Evolutionary conservation across 1,140 invertebrate species (phyloP).

Genomic region (Hyles euphorbiae): DNA sequence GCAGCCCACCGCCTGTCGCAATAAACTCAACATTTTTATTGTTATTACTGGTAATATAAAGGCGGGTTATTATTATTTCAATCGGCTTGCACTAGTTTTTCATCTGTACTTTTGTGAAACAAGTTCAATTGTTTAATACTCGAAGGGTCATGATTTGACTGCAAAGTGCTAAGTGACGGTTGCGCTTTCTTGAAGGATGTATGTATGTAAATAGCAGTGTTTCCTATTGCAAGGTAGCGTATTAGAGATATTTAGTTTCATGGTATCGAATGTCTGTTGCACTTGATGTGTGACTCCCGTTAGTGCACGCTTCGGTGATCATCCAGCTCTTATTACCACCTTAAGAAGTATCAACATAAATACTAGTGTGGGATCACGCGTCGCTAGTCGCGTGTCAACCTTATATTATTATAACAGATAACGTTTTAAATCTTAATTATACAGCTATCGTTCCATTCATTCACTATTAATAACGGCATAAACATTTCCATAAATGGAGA

Average conservation of each 20-base stretch:
- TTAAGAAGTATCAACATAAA: too few species aligned
- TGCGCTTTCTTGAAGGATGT: too few species aligned
- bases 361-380: too few species aligned
- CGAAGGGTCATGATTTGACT: too few species aligned
- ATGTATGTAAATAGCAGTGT: constrained; percentile 4
- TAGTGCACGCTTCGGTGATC: constrained; percentile 56
- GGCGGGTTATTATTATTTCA: constrained; percentile 33
- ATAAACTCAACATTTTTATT: constrained; percentile 52
- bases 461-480: too few species aligned
- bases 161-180: too few species aligned
- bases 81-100: constrained; percentile 8
- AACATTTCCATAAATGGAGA: too few species aligned
- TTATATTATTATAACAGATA: too few species aligned
- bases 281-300: constrained; percentile 59
- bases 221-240: constrained; percentile 9
- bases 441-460: too few species aligned
- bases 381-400: not conserved
- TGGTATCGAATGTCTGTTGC: constrained; percentile 53
- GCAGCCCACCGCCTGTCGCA: constrained; percentile 25
- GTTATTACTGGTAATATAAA: constrained; percentile 36
- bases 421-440: too few species aligned
- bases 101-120: constrained; percentile 2
- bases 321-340: constrained; percentile 47
- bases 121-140: too few species aligned
- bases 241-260: constrained; percentile 46